These are phyloP conservation scores for Oreortyx pictus DNA, from an alignment of 2,797 vertebrate genomes.

Conservation along the genomic window DNA sequence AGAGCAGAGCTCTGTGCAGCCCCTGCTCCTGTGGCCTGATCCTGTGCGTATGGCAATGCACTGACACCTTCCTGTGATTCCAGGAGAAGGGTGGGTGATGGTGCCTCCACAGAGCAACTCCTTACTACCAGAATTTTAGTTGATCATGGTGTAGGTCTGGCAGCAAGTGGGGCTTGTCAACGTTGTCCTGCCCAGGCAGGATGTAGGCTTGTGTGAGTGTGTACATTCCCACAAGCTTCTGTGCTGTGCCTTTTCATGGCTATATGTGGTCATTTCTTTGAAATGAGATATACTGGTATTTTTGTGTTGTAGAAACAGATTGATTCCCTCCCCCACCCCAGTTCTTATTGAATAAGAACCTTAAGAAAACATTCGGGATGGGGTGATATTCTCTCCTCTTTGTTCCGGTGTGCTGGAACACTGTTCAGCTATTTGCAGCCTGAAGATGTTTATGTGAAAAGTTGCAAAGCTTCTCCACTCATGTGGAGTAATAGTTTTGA, in stretches of 20 bases:
- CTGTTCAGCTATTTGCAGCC: neutral
- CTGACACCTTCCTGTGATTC: neutral
- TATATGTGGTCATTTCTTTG: neutral
- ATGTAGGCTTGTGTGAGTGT: neutral
- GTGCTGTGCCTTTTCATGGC: neutral
- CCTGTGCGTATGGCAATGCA: rapidly evolving
- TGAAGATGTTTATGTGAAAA: neutral
- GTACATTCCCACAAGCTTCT: rapidly evolving
- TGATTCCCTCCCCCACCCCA: no score
- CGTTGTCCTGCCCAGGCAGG: neutral
- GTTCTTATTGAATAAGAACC: neutral
- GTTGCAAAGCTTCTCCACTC: neutral
- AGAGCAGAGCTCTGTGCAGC: neutral
- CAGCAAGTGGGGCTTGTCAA: neutral
- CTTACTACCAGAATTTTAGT: neutral
- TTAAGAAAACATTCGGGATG: neutral
- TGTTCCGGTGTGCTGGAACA: neutral
- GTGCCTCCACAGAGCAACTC: neutral
- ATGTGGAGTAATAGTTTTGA: neutral
- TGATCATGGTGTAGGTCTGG: neutral
- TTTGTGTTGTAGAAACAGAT: neutral
- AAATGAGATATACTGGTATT: neutral
- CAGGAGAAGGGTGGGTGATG: neutral
- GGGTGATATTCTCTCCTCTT: neutral
- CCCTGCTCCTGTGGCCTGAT: neutral